phyloP scores from a whole-genome alignment of 2,888 invertebrate species.

The Rhamphomyia laevipes region DNA sequence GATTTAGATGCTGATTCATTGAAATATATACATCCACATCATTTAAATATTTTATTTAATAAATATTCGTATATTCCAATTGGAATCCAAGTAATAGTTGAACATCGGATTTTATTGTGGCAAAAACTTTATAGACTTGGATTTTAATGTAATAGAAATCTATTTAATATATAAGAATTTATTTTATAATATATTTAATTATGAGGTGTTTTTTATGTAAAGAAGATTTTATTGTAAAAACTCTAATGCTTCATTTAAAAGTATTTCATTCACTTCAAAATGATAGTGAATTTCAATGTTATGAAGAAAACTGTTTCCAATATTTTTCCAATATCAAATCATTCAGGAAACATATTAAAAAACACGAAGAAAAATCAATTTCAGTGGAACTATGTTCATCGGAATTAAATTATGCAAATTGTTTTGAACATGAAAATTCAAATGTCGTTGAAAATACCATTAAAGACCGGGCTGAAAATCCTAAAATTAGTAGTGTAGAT shows the following conservation, averaged over 20 bases:
- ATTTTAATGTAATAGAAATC: neutral
- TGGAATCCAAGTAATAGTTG: neutral
- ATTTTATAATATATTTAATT: neutral
- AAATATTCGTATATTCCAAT: neutral
- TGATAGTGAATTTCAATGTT: slow-evolving; percentile 2
- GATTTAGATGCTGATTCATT: no score
- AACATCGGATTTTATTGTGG: neutral
- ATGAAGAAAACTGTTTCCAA: slow-evolving; percentile 1
- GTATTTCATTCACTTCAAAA: slow-evolving; percentile 1
- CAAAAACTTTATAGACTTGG: neutral
- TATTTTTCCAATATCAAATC: neutral
- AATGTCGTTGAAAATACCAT: neutral
- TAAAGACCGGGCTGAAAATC: neutral
- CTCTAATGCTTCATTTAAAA: slow-evolving; percentile 2
- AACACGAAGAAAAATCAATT: neutral
- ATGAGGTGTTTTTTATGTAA: neutral
- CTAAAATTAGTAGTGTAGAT: neutral
- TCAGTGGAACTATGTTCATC: neutral
- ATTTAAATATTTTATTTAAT: no score
- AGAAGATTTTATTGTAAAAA: neutral
- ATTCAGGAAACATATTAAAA: neutral
- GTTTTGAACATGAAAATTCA: neutral
- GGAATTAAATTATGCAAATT: neutral
- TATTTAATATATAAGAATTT: neutral
- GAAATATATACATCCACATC: no score